Evolutionary conservation across 2,113 vertebrate genomes (phyloP).

Genomic region (Gopherus flavomarginatus): DNA sequence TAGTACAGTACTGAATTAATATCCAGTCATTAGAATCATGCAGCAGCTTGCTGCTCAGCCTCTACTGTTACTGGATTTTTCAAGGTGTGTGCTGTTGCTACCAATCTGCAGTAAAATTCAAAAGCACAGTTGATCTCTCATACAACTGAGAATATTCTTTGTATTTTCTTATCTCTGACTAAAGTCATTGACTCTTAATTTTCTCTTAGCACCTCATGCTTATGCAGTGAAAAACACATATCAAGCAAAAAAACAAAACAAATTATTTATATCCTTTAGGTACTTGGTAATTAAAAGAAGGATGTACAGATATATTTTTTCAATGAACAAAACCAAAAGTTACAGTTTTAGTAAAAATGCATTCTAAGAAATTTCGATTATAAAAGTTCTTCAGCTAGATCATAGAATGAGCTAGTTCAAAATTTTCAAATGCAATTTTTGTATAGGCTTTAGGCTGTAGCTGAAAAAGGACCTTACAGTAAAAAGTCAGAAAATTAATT

Average conservation of each 20-base stretch:
- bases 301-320: constrained; percentile 82
- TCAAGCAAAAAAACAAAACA: constrained; percentile 35
- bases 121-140: constrained; percentile 77
- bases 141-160: constrained; percentile 68
- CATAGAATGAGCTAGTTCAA: constrained; percentile 39
- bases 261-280: constrained; percentile 64
- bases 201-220: constrained; percentile 72
- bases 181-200: constrained; percentile 65
- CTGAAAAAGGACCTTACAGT: background rate
- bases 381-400: constrained; percentile 60
- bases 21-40: constrained; percentile 69
- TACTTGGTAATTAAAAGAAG: constrained; percentile 73
- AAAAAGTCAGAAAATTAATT: constrained; percentile 1
- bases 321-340: constrained; percentile 76
- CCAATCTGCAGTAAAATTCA: constrained; percentile 76
- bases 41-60: constrained; percentile 80
- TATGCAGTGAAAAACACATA: constrained; percentile 66
- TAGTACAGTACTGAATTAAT: constrained; percentile 58
- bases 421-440: constrained; percentile 8
- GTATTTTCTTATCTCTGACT: constrained; percentile 78
- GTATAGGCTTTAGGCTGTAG: constrained; percentile 15
- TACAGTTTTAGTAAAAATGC: constrained; percentile 64
- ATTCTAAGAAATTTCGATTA: constrained; percentile 47
- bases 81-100: constrained; percentile 80
- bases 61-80: constrained; percentile 74